Conservation (phyloP, 2,113 vertebrate genomes). For the Lepus europaeus region DNA sequence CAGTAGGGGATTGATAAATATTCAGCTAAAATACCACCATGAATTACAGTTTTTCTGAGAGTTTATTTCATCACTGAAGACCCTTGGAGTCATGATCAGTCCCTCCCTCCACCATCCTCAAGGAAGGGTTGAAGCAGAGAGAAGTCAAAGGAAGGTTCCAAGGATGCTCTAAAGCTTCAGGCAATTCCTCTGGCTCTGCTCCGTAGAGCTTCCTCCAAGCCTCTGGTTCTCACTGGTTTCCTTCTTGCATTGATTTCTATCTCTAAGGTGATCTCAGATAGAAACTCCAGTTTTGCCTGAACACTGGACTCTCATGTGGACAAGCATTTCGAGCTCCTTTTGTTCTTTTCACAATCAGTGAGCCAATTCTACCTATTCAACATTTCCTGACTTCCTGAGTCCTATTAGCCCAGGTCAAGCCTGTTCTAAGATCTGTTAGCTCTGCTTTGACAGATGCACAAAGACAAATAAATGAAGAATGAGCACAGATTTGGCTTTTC, state of each 20-base stretch:
- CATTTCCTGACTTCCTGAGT: not conserved
- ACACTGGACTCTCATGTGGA: not conserved
- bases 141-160: not conserved
- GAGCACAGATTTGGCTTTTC: not conserved
- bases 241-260: not conserved
- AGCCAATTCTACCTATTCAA: not conserved
- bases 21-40: conserved; percentile 16
- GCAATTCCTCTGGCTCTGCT: not conserved
- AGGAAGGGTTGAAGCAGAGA: not conserved
- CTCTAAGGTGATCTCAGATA: not conserved
- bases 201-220: not conserved
- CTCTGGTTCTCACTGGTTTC: not conserved
- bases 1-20: conserved; percentile 31
- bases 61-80: conserved; percentile 27
- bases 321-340: not conserved
- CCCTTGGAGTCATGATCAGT: not conserved
- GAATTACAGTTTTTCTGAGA: conserved; percentile 28
- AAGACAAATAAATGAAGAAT: conserved; percentile 27
- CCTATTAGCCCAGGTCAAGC: not conserved
- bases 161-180: not conserved
- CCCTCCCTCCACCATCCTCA: not conserved
- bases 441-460: conserved; percentile 1
- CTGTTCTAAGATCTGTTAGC: not conserved
- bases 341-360: not conserved
- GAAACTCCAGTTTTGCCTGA: not conserved